These are phyloP conservation scores for Drosophila quadrilineata DNA, from an alignment of 1,140 invertebrate species.

Conservation along the genomic window DNA sequence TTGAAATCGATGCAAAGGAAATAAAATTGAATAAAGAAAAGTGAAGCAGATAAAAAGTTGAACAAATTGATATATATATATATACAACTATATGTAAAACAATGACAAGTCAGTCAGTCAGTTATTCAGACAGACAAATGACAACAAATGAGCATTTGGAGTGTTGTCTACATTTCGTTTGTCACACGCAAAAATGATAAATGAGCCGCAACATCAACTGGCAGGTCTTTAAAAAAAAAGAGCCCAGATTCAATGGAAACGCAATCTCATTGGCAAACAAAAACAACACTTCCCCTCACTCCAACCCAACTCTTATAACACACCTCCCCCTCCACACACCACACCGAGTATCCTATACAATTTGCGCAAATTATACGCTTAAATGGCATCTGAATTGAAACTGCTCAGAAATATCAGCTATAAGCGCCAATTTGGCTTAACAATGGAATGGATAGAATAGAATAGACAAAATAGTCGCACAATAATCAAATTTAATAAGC, in stretches of 20 bases:
- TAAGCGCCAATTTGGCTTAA: background rate
- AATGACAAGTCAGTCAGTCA: conserved; percentile 17
- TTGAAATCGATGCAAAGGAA: conserved; percentile 68
- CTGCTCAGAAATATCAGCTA: background rate
- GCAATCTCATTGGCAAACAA: conserved; percentile 43
- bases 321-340: too few species aligned
- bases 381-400: conserved; percentile 48
- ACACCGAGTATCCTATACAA: too few species aligned
- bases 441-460: background rate
- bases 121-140: conserved; percentile 56
- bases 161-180: conserved; percentile 55
- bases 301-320: too few species aligned
- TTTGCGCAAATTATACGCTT: conserved; percentile 55
- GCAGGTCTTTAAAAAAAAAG: background rate
- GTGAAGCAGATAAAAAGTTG: too few species aligned
- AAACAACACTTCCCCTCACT: too few species aligned
- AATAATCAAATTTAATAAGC: background rate
- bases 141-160: conserved; percentile 72
- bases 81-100: conserved; percentile 26
- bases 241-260: conserved; percentile 31
- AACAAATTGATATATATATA: too few species aligned
- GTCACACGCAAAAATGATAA: conserved; percentile 57
- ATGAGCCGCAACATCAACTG: conserved; percentile 18
- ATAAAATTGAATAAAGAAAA: conserved; percentile 44
- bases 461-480: too few species aligned